Percentiles rank a stretch among this genome's conserved stretches.
Evolutionary conservation across 2,797 vertebrate species (phyloP).

Genomic region (Tadarida brasiliensis): DNA sequence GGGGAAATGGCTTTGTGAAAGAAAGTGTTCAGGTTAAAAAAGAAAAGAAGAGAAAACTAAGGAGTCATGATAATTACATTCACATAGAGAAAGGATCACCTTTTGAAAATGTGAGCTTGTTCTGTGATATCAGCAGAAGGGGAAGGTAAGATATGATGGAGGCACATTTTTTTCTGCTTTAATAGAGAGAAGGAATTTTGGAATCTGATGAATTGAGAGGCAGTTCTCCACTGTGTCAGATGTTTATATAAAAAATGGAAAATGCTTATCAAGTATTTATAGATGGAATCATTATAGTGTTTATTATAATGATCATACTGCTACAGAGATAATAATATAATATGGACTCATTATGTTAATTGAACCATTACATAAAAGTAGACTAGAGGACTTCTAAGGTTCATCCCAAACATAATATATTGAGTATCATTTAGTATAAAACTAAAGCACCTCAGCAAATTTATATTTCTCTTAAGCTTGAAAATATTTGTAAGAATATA

Average conservation of each 20-base stretch:
- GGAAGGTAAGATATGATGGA: neutral
- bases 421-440: neutral
- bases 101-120: neutral
- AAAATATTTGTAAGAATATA: conserved; percentile 50
- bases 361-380: neutral
- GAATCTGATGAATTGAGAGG: neutral
- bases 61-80: neutral
- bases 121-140: neutral
- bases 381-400: neutral
- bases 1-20: neutral
- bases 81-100: neutral
- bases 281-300: neutral
- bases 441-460: neutral
- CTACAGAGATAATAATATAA: neutral
- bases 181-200: neutral
- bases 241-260: neutral
- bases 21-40: neutral
- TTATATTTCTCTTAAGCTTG: neutral
- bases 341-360: neutral
- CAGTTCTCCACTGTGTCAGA: neutral
- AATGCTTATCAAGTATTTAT: neutral
- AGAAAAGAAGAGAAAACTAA: neutral
- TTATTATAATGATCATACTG: neutral
- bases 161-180: neutral
- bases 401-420: neutral